Conservation (phyloP, 2,113 vertebrate genomes). For the Ageneiosus marmoratus region DNA sequence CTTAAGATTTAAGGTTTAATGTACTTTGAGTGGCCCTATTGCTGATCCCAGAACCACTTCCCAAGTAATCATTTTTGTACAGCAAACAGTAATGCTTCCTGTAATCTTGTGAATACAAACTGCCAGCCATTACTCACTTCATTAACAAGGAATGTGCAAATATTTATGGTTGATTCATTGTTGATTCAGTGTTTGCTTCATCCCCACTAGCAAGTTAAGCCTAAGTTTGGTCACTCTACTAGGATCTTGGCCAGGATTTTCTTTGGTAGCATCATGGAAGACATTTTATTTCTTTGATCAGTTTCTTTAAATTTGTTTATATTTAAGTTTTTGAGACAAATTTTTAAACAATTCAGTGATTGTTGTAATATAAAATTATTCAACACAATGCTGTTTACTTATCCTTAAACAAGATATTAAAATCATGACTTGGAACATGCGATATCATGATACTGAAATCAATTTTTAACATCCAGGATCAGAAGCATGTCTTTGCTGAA, state of each 20-base stretch:
- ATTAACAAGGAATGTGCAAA: neutral
- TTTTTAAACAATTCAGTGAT: neutral
- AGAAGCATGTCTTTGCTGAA: conserved; percentile 77
- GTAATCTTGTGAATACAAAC: neutral
- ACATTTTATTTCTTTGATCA: neutral
- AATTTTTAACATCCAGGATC: conserved; percentile 76
- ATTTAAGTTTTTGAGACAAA: neutral
- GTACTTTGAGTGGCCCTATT: neutral
- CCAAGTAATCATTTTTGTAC: neutral
- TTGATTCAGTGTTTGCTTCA: neutral
- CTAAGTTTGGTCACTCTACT: neutral
- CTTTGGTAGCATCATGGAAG: neutral
- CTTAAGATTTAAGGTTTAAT: neutral
- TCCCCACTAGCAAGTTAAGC: neutral
- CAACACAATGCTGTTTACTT: neutral
- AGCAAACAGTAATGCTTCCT: neutral
- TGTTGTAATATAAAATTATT: neutral
- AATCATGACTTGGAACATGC: neutral
- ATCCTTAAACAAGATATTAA: neutral
- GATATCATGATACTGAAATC: neutral
- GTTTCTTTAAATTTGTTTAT: neutral
- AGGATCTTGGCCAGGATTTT: neutral
- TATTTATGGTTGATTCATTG: neutral
- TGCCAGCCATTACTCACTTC: neutral
- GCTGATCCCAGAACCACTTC: neutral